Percentiles rank a stretch among this genome's conserved stretches.
Conservation (phyloP, 2,113 vertebrate genomes). For the Prionailurus bengalensis region DNA sequence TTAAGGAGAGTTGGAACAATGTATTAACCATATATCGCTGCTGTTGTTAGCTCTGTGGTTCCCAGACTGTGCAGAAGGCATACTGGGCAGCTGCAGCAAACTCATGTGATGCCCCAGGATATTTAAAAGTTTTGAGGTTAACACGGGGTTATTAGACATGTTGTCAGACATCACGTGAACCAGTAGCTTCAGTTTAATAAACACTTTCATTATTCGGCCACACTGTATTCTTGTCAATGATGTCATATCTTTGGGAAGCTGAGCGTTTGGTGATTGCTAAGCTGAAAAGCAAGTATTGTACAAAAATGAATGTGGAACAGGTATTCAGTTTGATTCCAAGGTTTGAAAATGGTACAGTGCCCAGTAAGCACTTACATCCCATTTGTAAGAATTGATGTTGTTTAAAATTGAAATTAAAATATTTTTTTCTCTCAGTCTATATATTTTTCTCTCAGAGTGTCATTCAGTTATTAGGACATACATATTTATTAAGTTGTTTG, state of each 20-base stretch:
- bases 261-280: background rate
- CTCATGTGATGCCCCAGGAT: background rate
- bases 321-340: background rate
- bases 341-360: slow-evolving; percentile 16
- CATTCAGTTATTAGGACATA: background rate
- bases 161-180: background rate
- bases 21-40: background rate
- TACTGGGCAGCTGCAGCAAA: background rate
- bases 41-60: background rate
- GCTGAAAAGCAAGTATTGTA: background rate
- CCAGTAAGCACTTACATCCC: background rate
- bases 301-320: background rate
- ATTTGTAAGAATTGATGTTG: background rate
- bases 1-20: background rate
- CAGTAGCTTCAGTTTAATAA: slow-evolving; percentile 52
- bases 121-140: slow-evolving; percentile 31
- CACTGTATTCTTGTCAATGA: background rate
- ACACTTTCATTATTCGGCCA: background rate
- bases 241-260: slow-evolving; percentile 49
- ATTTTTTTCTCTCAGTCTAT: background rate
- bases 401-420: slow-evolving; percentile 51
- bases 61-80: background rate
- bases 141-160: background rate
- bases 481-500: slow-evolving; percentile 18
- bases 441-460: background rate